phyloP scores from a whole-genome alignment of 2,113 vertebrate genomes.

The Octodon degus region DNA sequence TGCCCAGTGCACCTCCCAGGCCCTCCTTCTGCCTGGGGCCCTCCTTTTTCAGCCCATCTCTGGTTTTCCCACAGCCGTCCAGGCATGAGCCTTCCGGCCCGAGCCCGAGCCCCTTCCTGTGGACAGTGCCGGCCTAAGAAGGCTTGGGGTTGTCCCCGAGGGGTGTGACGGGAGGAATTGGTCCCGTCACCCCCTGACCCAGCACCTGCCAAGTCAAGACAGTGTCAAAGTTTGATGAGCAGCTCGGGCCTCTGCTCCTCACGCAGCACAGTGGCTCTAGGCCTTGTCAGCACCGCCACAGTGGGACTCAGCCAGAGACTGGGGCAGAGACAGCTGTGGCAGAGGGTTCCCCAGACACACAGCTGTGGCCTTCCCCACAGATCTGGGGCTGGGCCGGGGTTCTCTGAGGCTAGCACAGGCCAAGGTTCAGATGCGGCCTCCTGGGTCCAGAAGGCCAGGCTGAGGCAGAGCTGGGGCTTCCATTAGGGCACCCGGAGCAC shows the following conservation, averaged over 20 bases:
- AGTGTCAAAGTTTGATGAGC: rapidly evolving
- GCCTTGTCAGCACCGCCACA: too few species aligned
- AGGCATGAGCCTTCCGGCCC: rapidly evolving
- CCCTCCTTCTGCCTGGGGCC: rapidly evolving
- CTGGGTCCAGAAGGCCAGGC: background rate
- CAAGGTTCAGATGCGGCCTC: background rate
- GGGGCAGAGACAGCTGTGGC: rapidly evolving
- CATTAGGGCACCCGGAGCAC: rapidly evolving
- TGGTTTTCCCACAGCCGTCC: rapidly evolving
- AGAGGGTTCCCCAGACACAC: rapidly evolving
- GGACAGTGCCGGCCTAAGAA: too few species aligned
- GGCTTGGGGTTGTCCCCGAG: too few species aligned
- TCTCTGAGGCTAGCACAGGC: rapidly evolving
- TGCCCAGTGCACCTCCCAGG: background rate
- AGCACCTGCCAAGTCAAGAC: background rate
- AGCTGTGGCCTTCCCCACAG: rapidly evolving
- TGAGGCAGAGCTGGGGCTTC: rapidly evolving
- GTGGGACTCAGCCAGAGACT: background rate
- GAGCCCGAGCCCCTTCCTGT: background rate
- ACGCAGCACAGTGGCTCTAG: background rate
- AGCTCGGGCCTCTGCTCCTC: too few species aligned
- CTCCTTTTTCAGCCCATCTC: background rate
- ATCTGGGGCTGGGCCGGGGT: rapidly evolving
- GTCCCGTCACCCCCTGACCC: too few species aligned
- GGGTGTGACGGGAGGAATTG: rapidly evolving